These are phyloP conservation scores for Drosophila sp. DNA, from an alignment of 1,140 invertebrate genomes.

Conservation along the genomic window DNA sequence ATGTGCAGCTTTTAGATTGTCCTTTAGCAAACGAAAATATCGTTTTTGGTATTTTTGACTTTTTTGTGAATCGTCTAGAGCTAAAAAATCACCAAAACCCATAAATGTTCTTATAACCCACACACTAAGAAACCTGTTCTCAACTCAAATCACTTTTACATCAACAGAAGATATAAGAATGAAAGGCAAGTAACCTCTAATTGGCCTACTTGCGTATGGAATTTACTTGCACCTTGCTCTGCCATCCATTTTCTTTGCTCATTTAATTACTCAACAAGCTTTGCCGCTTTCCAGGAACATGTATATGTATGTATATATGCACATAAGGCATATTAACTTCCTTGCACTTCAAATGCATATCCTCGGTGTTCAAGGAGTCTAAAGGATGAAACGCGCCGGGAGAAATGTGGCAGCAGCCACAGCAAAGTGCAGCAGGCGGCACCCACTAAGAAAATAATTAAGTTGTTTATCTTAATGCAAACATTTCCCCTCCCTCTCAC, in stretches of 20 bases:
- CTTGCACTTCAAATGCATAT: constrained; percentile 34
- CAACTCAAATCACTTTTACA: not conserved
- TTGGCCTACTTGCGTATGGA: constrained; percentile 3
- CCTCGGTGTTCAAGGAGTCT: constrained; percentile 1
- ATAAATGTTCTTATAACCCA: too few species aligned
- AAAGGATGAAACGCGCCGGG: not conserved
- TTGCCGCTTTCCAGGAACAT: constrained; percentile 45
- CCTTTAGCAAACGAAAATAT: too few species aligned
- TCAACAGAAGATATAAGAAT: not conserved
- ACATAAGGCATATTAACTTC: constrained; percentile 25
- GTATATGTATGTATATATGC: too few species aligned
- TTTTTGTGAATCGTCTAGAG: too few species aligned
- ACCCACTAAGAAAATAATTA: constrained; percentile 65
- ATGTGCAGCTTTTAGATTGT: too few species aligned
- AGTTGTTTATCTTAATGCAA: constrained; percentile 78
- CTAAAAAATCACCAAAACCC: too few species aligned
- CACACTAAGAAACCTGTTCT: not conserved
- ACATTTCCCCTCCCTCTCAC: constrained; percentile 51
- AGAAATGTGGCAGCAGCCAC: constrained; percentile 21
- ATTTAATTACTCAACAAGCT: constrained; percentile 61
- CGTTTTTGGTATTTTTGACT: too few species aligned
- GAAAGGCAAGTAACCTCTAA: not conserved
- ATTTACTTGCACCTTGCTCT: constrained; percentile 13
- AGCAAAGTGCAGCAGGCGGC: constrained; percentile 58
- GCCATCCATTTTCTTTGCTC: constrained; percentile 17